Evolutionary conservation across 1,140 invertebrate genomes (phyloP).

Genomic region (Bombus haemorrhoidalis): DNA sequence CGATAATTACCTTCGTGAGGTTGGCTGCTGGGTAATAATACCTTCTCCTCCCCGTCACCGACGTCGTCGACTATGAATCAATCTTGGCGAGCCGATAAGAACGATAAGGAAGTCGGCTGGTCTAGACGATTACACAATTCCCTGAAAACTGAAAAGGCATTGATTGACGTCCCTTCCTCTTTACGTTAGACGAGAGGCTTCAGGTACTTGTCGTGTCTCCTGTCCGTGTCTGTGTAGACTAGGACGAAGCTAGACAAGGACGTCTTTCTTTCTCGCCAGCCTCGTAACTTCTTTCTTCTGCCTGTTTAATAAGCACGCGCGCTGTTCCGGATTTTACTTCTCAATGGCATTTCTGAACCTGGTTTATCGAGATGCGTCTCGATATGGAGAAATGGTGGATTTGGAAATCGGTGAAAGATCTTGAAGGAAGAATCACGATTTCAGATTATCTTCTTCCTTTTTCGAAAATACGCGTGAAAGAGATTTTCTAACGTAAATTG

Average conservation of each 20-base stretch:
- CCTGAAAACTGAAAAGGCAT: constrained; percentile 72
- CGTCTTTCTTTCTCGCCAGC: constrained; percentile 10
- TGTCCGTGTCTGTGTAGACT: constrained; percentile 8
- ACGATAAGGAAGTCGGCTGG: constrained; percentile 69
- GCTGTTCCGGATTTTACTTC: too few species aligned
- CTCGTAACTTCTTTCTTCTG: not conserved
- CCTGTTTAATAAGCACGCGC: too few species aligned
- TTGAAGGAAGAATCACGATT: too few species aligned
- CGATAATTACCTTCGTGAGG: constrained; percentile 28
- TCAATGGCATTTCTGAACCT: too few species aligned
- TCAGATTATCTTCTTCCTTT: too few species aligned
- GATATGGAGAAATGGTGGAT: too few species aligned
- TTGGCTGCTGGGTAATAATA: constrained; percentile 43
- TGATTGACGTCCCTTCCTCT: constrained; percentile 60
- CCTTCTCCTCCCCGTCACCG: constrained; percentile 21
- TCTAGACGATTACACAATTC: constrained; percentile 73
- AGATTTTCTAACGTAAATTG: too few species aligned
- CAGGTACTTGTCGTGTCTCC: constrained; percentile 39
- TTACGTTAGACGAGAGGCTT: constrained; percentile 36
- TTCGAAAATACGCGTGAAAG: too few species aligned
- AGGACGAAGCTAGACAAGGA: constrained; percentile 2
- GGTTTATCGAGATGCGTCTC: too few species aligned
- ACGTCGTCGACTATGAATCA: constrained; percentile 57
- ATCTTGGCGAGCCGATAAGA: constrained; percentile 68
- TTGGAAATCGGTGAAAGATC: too few species aligned